Evolutionary conservation across 1,140 invertebrate genomes (phyloP).

Genomic region (Neelides sp.): DNA sequence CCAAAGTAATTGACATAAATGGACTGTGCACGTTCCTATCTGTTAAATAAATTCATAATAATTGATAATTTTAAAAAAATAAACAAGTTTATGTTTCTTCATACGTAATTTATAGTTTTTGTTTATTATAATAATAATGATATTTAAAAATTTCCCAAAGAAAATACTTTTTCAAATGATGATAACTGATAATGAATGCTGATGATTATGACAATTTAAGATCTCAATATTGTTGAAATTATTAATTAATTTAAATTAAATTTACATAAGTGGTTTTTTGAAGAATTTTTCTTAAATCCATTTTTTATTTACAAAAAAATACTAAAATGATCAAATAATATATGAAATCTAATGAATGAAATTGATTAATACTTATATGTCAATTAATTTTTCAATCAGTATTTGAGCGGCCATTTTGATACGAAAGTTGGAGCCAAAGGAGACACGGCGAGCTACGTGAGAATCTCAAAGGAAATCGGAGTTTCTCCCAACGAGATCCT

Average conservation of each 20-base stretch:
- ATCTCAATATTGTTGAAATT: not conserved
- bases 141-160: no score
- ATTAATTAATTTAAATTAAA: not conserved
- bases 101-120: not conserved
- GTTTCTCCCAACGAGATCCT: slow-evolving; percentile 51
- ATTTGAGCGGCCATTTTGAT: slow-evolving; percentile 72
- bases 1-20: slow-evolving; percentile 40
- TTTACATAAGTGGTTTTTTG: not conserved
- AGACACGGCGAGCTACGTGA: slow-evolving; percentile 55
- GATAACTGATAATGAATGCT: no score
- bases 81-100: no score
- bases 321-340: not conserved
- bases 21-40: no score
- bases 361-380: not conserved
- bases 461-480: slow-evolving; percentile 56
- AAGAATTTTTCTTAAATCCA: not conserved
- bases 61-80: no score
- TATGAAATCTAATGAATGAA: not conserved
- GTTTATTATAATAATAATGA: not conserved
- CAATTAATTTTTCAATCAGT: slow-evolving; percentile 33
- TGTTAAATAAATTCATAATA: no score
- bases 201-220: no score
- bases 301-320: not conserved
- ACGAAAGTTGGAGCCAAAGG: slow-evolving; percentile 68
- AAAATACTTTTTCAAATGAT: no score